These are phyloP conservation scores for Anarhynchus alexandrinus DNA, from an alignment of 2,113 vertebrate genomes.

Conservation along the genomic window DNA sequence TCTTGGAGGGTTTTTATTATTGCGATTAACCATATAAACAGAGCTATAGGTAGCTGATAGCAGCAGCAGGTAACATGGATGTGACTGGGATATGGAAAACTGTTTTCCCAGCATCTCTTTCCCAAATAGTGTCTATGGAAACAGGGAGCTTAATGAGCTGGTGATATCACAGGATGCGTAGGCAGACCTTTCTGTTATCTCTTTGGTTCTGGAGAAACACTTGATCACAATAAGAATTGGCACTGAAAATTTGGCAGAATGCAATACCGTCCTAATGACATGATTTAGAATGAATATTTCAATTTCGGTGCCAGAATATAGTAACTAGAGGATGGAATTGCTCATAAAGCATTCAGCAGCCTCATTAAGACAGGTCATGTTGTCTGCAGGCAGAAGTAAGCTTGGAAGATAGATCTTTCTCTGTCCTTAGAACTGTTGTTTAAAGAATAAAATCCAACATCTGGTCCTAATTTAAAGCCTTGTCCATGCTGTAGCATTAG, in stretches of 20 bases:
- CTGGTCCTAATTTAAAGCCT: conserved; percentile 24
- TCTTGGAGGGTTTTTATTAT: background rate
- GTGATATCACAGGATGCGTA: background rate
- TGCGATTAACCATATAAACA: background rate
- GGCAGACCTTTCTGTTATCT: background rate
- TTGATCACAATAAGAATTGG: background rate
- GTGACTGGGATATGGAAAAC: background rate
- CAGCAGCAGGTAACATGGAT: background rate
- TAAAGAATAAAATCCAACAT: conserved; percentile 22
- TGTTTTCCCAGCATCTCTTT: background rate
- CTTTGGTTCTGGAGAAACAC: background rate
- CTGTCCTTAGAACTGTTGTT: conserved; percentile 18
- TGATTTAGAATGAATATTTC: conserved; percentile 36
- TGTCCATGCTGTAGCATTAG: background rate
- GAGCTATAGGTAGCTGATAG: background rate
- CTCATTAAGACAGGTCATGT: conserved; percentile 29
- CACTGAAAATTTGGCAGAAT: conserved; percentile 22
- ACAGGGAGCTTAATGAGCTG: background rate
- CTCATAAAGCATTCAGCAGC: conserved; percentile 54
- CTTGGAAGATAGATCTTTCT: conserved; percentile 29
- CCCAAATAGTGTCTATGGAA: background rate
- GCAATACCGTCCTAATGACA: background rate
- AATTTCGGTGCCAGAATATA: conserved; percentile 37
- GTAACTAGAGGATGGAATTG: conserved; percentile 43
- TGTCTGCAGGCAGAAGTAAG: conserved; percentile 36